Conservation (phyloP, 30 jellyfish, hydroid and myxozoan species). For the Aurelia aurita complex sp. Pacific region DNA sequence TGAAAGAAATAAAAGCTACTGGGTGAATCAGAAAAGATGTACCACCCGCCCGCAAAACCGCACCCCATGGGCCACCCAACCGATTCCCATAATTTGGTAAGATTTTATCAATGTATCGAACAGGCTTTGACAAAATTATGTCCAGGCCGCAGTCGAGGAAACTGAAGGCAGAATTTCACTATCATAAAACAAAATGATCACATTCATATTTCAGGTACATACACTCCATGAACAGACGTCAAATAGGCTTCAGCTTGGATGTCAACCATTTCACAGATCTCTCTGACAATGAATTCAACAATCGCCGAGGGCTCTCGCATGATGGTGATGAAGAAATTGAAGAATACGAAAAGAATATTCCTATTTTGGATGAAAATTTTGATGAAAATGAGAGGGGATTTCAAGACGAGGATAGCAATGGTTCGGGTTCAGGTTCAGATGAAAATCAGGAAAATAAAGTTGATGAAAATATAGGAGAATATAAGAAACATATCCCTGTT, state of each 20-base stretch:
- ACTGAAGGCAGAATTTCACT: no score
- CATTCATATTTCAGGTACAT: slow-evolving; percentile 70
- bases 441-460: neutral
- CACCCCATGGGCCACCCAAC: no score
- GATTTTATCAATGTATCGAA: no score
- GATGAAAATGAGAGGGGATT: neutral
- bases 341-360: slow-evolving; percentile 16
- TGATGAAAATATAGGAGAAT: neutral
- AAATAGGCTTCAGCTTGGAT: slow-evolving; percentile 66
- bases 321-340: slow-evolving; percentile 27
- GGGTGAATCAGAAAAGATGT: no score
- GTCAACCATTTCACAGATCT: slow-evolving; percentile 86
- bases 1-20: no score
- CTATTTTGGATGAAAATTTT: slow-evolving; percentile 10
- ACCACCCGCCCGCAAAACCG: no score
- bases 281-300: slow-evolving; percentile 73
- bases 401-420: neutral
- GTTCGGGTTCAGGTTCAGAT: no score
- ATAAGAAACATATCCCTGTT: neutral
- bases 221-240: slow-evolving; percentile 84
- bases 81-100: no score
- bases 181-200: no score
- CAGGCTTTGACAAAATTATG: no score
- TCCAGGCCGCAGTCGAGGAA: no score
- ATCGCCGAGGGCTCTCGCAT: slow-evolving; percentile 35